Base-by-base conservation (phyloP, 2,113 vertebrate species). In the Blennius ocellaris region DNA sequence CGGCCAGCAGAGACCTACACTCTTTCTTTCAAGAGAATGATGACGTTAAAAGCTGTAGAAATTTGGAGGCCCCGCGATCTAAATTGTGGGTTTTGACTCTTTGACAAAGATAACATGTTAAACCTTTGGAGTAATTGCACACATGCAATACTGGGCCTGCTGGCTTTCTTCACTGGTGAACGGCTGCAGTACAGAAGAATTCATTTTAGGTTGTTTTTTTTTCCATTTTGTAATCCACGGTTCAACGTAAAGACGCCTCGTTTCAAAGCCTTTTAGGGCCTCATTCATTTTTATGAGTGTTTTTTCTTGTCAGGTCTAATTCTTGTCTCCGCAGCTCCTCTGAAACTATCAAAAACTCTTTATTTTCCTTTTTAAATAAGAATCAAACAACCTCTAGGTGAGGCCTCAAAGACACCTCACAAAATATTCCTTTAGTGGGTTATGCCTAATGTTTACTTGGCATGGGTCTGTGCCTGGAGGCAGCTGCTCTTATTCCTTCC, bases 381-480 rank as follows among this genome's bases (percentile, higher is more conserved):
- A 93, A 86, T 89, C 87, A 91, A 89, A 91, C 87, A 79, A 71
- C 69, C 76, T 83, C 50, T 83, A 76, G 82, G 81, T 87, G 78
- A 86, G 49, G 69, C 80, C 81, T 89, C 86, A 81, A 90, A 91
- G 83, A 85, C 83, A 92, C 79, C 85, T 84, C 81, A 76, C 82
- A 90, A 87, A 92, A 89, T 91, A 84, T 89, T 87, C 82, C 87
- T 92, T 89, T 87, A 79, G 83, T 65, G 69, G 81, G 72, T 79
- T 79, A 70, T 83, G 83, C 80, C 74, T 87, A 73, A 80, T 92
- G 89, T 93, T 93, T 92, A 88, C 90, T 90, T 92, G 90, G 91
- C 89, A 90, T 70, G 40, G 72, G 79, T 70, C 67, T 38, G 75
- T 91, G 88, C 89, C 90, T 60, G 67, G 87, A 86, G 83, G 86